Conservation (phyloP, 2,113 vertebrate species). For the Paracanthobrama guichenoti region DNA sequence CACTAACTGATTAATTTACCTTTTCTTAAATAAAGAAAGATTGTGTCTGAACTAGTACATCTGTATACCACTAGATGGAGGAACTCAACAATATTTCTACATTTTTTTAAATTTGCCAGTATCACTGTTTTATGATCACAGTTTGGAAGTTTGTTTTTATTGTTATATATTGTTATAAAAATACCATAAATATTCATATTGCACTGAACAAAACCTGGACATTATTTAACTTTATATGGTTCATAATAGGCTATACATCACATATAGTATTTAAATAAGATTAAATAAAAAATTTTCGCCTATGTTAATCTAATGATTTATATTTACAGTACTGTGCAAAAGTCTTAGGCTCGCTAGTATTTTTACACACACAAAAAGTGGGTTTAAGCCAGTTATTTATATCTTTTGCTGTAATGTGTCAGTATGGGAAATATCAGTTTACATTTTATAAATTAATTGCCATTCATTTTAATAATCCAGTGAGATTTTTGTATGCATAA, state of each 20-base stretch:
- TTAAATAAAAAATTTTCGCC: neutral
- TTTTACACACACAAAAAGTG: too few relatives aligned
- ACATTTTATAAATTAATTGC: too few relatives aligned
- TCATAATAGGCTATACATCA: too few relatives aligned
- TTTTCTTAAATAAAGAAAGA: neutral
- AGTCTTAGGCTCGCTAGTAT: too few relatives aligned
- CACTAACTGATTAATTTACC: neutral
- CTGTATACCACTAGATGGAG: slow-evolving; percentile 25
- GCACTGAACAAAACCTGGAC: neutral
- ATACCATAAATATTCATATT: too few relatives aligned
- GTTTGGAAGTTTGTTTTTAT: neutral
- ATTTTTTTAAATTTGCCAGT: neutral
- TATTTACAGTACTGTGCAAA: too few relatives aligned
- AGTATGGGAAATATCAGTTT: too few relatives aligned
- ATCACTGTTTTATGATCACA: neutral
- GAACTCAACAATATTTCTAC: slow-evolving; percentile 39
- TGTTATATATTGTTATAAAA: neutral
- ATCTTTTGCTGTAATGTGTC: too few relatives aligned
- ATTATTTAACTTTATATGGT: too few relatives aligned
- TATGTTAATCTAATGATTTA: neutral
- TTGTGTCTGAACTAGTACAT: neutral
- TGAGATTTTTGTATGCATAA: too few relatives aligned
- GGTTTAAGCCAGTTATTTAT: too few relatives aligned
- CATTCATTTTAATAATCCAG: too few relatives aligned
- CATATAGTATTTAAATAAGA: neutral